phyloP scores from a whole-genome alignment of 1,140 invertebrate genomes.

The Bombus confusus region DNA sequence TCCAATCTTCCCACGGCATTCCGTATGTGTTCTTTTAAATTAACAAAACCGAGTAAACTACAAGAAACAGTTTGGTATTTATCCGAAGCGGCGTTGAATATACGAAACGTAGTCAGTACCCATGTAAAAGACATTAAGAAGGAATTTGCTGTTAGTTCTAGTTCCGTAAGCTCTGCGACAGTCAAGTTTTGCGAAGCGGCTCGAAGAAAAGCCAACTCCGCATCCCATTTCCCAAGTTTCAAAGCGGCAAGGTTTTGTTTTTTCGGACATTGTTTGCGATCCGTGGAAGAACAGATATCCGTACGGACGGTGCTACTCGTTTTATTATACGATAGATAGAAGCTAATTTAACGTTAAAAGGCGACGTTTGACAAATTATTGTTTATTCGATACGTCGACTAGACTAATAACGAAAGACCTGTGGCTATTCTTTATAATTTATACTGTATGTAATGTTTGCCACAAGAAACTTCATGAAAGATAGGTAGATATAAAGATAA shows the following conservation, averaged over 20 bases:
- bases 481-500: neutral
- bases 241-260: neutral
- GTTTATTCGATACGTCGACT: neutral
- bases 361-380: neutral
- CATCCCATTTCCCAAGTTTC: conserved; percentile 33
- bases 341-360: conserved; percentile 9
- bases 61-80: neutral
- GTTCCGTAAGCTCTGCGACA: conserved; percentile 31
- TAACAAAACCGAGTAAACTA: neutral
- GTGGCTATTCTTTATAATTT: too few species aligned
- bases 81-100: neutral
- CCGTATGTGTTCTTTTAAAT: neutral
- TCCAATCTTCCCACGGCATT: neutral
- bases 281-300: neutral
- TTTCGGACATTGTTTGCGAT: neutral
- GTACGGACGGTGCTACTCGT: neutral
- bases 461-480: too few species aligned
- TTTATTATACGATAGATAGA: neutral
- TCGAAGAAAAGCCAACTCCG: conserved; percentile 22
- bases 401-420: too few species aligned
- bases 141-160: conserved; percentile 39
- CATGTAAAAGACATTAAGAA: conserved; percentile 41
- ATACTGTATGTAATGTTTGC: too few species aligned
- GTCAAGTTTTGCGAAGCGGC: conserved; percentile 24
- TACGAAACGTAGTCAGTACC: neutral